A percentile compares a stretch with the other conserved stretches of the same genome.
Conservation (phyloP, 92 coral and sea anemone genomes). For the Epizoanthus rinbou region DNA sequence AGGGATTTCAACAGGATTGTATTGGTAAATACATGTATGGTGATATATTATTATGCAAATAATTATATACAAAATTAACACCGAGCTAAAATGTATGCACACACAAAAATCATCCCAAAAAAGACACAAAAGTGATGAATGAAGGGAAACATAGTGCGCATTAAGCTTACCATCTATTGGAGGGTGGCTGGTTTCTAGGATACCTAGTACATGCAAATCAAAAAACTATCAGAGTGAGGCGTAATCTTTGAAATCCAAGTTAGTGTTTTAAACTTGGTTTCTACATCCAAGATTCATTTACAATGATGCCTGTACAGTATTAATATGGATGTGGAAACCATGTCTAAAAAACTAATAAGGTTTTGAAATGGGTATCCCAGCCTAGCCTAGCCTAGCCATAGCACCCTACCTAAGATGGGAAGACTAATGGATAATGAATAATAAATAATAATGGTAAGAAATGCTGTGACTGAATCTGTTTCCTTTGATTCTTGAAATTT, state of each 20-base stretch:
- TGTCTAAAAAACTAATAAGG: no score
- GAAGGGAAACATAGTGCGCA: constrained; percentile 20
- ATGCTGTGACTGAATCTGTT: no score
- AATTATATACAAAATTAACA: neutral
- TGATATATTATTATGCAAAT: neutral
- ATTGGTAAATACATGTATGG: no score
- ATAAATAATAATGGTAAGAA: no score
- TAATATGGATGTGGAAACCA: neutral
- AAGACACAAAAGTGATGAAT: neutral
- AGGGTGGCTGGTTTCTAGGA: constrained; percentile 50
- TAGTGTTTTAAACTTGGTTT: neutral
- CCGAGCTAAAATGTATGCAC: neutral
- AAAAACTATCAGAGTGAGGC: constrained; percentile 33
- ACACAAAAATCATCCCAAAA: neutral
- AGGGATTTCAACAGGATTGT: no score
- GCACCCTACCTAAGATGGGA: no score
- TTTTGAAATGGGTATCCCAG: no score
- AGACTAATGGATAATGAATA: no score
- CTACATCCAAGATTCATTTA: neutral
- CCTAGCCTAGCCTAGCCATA: no score
- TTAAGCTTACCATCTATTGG: constrained; percentile 44
- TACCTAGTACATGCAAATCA: constrained; percentile 48
- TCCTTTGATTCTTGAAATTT: no score
- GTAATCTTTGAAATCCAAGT: neutral
- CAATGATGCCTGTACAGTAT: neutral